phyloP scores from a whole-genome alignment of 2,113 vertebrate species.

The Turnix velox region DNA sequence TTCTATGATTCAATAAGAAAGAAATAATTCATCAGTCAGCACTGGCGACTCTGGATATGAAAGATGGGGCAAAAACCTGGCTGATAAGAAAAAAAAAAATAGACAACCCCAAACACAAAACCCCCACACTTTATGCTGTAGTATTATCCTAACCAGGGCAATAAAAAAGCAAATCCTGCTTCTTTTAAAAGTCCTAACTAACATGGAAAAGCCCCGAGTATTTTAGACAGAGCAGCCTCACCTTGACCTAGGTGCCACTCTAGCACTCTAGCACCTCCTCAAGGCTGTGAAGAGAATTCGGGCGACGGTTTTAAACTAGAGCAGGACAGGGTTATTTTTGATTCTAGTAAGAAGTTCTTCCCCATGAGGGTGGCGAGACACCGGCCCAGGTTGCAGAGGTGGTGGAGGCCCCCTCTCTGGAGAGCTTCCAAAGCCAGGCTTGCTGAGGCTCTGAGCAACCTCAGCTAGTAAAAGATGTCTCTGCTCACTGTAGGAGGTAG shows the following conservation, averaged over 20 bases:
- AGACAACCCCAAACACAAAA: fast-evolving
- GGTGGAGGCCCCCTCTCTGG: no score
- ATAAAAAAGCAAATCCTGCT: neutral
- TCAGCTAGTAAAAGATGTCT: no score
- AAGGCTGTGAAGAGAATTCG: fast-evolving
- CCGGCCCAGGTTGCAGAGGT: no score
- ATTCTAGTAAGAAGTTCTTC: no score
- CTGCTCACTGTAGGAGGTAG: no score
- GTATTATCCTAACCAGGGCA: neutral
- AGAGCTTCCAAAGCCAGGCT: no score
- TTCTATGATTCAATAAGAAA: no score
- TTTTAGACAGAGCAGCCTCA: fast-evolving
- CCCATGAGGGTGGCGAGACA: no score
- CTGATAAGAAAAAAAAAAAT: fast-evolving
- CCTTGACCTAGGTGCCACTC: no score
- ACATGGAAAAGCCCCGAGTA: fast-evolving
- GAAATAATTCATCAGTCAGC: fast-evolving
- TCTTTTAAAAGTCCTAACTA: neutral
- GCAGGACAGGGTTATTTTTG: no score
- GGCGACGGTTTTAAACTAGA: no score
- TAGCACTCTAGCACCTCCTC: fast-evolving
- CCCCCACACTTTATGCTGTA: fast-evolving
- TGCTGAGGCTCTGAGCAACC: no score
- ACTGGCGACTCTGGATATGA: fast-evolving
- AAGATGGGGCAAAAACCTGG: neutral